Percentiles rank a stretch among this genome's conserved stretches.
Conservation (phyloP, 2,113 vertebrate species). For the Coracopsis vasa region DNA sequence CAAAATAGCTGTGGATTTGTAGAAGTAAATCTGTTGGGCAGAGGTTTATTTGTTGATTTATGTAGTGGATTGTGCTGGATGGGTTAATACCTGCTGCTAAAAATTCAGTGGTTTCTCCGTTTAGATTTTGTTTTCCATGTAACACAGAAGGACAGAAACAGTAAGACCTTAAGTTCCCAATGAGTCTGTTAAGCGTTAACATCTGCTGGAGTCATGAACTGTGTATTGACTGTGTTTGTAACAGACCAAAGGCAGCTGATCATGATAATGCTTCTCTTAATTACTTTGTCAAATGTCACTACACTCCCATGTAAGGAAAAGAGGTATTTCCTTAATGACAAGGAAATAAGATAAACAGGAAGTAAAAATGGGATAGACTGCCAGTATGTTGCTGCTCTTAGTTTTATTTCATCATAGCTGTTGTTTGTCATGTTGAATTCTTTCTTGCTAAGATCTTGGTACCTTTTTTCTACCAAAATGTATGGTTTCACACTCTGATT, state of each 20-base stretch:
- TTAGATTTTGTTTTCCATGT: neutral
- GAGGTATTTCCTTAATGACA: conserved; percentile 30
- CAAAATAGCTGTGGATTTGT: neutral
- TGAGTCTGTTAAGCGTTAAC: neutral
- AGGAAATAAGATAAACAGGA: conserved; percentile 21
- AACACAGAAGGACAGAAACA: conserved; percentile 25
- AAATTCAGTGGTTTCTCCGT: conserved; percentile 9
- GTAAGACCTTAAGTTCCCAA: neutral
- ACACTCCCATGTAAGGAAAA: neutral
- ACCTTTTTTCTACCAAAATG: neutral
- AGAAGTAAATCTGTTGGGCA: neutral
- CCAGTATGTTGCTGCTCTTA: neutral
- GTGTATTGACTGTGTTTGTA: conserved; percentile 9
- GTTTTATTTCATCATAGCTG: neutral
- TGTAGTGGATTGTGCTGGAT: neutral
- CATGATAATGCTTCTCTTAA: neutral
- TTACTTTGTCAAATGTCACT: conserved; percentile 55
- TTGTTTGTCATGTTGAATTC: neutral
- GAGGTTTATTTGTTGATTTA: neutral
- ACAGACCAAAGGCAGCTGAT: conserved; percentile 41
- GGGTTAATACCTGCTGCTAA: conserved; percentile 24
- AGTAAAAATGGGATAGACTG: neutral
- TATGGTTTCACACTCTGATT: neutral
- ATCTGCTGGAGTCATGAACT: conserved; percentile 56
- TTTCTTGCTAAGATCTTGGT: neutral